These are phyloP conservation scores for Solea senegalensis DNA, from an alignment of 2,113 vertebrate genomes.

Conservation along the genomic window DNA sequence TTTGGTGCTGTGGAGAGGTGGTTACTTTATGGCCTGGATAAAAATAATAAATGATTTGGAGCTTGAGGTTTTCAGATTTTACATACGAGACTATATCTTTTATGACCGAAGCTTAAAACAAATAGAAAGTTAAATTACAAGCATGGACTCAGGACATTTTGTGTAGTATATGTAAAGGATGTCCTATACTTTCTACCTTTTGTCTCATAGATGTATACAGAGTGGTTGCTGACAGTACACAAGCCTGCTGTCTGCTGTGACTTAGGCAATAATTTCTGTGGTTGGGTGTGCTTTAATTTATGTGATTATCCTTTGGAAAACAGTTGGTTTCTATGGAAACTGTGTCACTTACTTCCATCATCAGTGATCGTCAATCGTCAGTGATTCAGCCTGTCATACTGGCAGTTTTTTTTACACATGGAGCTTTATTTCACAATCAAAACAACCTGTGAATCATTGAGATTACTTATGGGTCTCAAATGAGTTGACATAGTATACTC, in stretches of 20 bases:
- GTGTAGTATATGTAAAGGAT: too few species aligned
- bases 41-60: too few species aligned
- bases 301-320: background rate
- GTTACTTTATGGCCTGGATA: too few species aligned
- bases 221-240: background rate
- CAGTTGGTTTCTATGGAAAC: slow-evolving; percentile 10
- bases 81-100: too few species aligned
- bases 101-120: too few species aligned
- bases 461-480: slow-evolving; percentile 8
- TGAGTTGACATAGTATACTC: slow-evolving; percentile 3
- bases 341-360: background rate
- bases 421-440: slow-evolving; percentile 24
- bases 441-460: slow-evolving; percentile 22
- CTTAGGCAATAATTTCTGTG: background rate
- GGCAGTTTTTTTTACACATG: background rate
- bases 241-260: background rate
- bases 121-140: too few species aligned
- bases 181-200: background rate
- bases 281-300: background rate
- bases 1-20: too few species aligned
- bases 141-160: too few species aligned
- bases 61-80: too few species aligned
- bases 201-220: background rate
- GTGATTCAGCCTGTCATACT: slow-evolving; percentile 21
- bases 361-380: slow-evolving; percentile 27